phyloP scores from a whole-genome alignment of 1,140 invertebrate species.

The Forficula auricularia region DNA sequence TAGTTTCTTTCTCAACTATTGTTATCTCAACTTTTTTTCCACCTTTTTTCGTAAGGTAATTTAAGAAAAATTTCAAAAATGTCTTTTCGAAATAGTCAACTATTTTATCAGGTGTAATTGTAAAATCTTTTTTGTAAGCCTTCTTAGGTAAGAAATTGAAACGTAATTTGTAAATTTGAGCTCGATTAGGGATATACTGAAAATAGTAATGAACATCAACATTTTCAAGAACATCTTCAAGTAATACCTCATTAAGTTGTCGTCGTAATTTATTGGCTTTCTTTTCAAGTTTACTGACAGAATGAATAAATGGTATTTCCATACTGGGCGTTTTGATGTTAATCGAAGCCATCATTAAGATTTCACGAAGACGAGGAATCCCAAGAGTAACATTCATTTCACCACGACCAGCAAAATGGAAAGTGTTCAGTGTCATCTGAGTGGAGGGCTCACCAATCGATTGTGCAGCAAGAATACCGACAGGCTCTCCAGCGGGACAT shows the following conservation, averaged over 20 bases:
- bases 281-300: conserved; percentile 33
- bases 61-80: conserved; percentile 45
- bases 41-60: not conserved
- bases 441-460: conserved; percentile 97
- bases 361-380: conserved; percentile 90
- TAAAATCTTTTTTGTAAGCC: conserved; percentile 51
- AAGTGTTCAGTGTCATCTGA: conserved; percentile 99
- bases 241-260: conserved; percentile 53
- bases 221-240: conserved; percentile 60
- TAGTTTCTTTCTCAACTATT: not conserved
- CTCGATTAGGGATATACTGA: conserved; percentile 30
- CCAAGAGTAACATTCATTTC: conserved; percentile 99
- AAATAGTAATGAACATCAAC: conserved; percentile 47
- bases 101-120: conserved; percentile 47
- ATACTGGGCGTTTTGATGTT: conserved; percentile 90
- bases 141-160: conserved; percentile 56
- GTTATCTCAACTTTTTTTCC: not conserved
- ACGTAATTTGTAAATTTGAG: conserved; percentile 34
- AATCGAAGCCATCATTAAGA: conserved; percentile 85
- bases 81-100: conserved; percentile 44
- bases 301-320: conserved; percentile 65
- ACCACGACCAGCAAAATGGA: conserved; percentile 97
- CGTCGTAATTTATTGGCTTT: conserved; percentile 47
- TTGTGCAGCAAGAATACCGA: conserved; percentile 84
- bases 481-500: conserved; percentile 82